phyloP scores from a whole-genome alignment of 2,888 invertebrate species.

The Sepioteuthis lessoniana region DNA sequence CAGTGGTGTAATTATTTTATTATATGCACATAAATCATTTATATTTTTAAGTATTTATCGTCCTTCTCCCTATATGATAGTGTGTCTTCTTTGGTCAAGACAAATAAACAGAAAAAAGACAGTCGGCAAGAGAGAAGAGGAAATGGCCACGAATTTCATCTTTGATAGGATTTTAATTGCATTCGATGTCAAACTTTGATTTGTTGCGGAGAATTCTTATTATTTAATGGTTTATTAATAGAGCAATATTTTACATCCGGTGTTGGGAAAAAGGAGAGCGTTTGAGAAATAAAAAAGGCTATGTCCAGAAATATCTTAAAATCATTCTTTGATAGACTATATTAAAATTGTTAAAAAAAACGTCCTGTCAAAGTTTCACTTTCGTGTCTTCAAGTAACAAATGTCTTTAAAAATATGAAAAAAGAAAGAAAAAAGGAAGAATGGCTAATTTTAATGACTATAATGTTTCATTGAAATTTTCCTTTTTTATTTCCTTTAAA shows the following conservation, averaged over 20 bases:
- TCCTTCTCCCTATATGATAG: not conserved
- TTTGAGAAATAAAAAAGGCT: not conserved
- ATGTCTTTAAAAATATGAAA: not conserved
- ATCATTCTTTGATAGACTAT: not conserved
- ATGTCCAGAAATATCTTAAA: not conserved
- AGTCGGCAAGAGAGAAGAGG: not conserved
- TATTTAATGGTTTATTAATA: not conserved
- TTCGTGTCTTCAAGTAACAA: not conserved
- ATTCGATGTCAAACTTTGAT: not conserved
- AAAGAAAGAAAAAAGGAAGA: not conserved
- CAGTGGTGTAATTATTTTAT: not conserved
- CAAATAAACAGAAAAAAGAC: not conserved
- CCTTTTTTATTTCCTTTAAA: no score
- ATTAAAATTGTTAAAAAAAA: not conserved
- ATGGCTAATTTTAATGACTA: no score
- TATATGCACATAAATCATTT: slow-evolving; percentile 10
- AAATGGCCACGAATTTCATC: not conserved
- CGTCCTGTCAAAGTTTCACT: not conserved
- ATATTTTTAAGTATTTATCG: not conserved
- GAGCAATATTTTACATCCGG: not conserved
- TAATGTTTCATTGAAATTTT: no score
- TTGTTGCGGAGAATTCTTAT: not conserved
- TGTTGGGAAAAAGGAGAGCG: not conserved
- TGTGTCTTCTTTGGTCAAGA: not conserved
- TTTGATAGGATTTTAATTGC: not conserved